Evolutionary conservation across 2,888 invertebrate genomes (phyloP).

Genomic region (Drosophila percnosoma): DNA sequence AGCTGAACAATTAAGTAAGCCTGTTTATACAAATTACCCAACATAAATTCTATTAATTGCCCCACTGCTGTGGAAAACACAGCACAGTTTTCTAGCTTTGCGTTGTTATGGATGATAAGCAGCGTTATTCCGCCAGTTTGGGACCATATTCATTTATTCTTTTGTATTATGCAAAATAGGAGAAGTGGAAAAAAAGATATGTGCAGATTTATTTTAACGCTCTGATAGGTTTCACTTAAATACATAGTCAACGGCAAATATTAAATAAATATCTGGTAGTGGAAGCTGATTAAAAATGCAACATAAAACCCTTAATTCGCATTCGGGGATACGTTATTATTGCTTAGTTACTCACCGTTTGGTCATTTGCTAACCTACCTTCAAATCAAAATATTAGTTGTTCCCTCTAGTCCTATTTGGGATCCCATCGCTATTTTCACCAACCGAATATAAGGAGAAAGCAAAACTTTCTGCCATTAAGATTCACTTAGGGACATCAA

Average conservation of each 20-base stretch:
- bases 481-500: conserved; percentile 45
- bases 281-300: neutral
- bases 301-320: neutral
- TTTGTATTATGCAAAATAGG: conserved; percentile 11
- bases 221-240: neutral
- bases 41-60: conserved; percentile 53
- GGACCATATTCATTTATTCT: conserved; percentile 10
- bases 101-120: conserved; percentile 24
- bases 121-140: conserved; percentile 14
- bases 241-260: neutral
- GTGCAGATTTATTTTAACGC: neutral
- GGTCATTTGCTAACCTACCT: conserved; percentile 3
- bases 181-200: neutral
- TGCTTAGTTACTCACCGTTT: neutral
- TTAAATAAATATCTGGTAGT: neutral
- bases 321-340: neutral
- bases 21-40: conserved; percentile 40
- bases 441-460: conserved; percentile 3
- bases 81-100: conserved; percentile 1
- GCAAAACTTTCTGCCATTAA: conserved; percentile 44
- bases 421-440: conserved; percentile 19
- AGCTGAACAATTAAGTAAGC: conserved; percentile 35
- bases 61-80: conserved; percentile 9
- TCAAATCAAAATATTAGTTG: neutral
- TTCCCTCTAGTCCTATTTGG: conserved; percentile 38